Evolutionary conservation across 1,140 invertebrate genomes (phyloP), one percentile per base, ranked within the genome.

Genomic region (Lanistes nyassanus): DNA sequence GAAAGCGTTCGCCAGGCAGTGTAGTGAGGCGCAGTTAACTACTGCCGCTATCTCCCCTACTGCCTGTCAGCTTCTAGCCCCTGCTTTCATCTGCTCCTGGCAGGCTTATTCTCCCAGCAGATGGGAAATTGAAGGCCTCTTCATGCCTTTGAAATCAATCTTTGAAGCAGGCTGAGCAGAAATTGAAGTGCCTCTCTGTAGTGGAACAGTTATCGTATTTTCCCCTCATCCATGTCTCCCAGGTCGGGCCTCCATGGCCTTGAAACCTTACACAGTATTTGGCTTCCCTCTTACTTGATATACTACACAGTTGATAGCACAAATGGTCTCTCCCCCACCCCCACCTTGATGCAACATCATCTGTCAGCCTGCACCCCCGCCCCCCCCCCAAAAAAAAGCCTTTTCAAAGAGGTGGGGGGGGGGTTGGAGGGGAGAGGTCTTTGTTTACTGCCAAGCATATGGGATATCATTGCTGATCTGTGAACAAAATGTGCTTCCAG

Each of bases 111-210:
- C 65, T 67, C 37, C 9, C 36, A 67, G 36, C 65, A 67, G 65
- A 67, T 67, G 65, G 65, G 65, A 67, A 67, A 67, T 67, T 67
- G 65, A 67, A 67, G 65, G 65, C 42, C 42, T 67, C 65, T 67
- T 67, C 42, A 67, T 67, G 34, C 65, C 65, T 67, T 67, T 67
- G 65, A 67, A 67, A 67, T 39, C 65, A 67, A 67, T 67, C 65
- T 67, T 67, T 67, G 65, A 67, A 67, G 65, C 65, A 42, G 65
- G 5, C 65, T 23, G 39, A 67, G 65, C 65, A 39, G 65, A 67
- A 67, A 67, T 67, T 67, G 65, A 67, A 67, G 65, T 67, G 65
- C 65, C 65, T 39, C 65, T 67, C 65, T 39, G 65, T 67, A n/a
- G 23, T 39, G 37, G 36, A 39, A 42, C 65, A 67, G 42, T 67